A percentile compares a stretch with the other conserved stretches of the same genome.
Conservation (phyloP, 2,113 vertebrate species). For the Melanotaenia duboulayi region DNA sequence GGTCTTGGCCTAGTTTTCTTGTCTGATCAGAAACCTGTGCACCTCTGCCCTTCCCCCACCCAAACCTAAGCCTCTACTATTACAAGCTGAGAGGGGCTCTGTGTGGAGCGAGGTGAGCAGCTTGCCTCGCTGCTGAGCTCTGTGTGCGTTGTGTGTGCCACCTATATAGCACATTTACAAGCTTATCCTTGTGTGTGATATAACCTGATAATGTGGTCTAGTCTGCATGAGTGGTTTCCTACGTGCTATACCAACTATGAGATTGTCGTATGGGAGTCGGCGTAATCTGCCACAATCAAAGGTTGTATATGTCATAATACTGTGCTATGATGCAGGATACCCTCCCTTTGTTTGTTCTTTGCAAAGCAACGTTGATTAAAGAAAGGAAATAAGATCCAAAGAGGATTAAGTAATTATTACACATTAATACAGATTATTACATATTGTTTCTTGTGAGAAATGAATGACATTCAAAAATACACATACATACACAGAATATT, state of each 20-base stretch:
- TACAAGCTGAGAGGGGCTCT: conserved; percentile 79
- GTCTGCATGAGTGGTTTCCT: conserved; percentile 53
- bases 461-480: conserved; percentile 48
- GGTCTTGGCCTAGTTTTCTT: conserved; percentile 84
- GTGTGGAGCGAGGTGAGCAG: conserved; percentile 78
- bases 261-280: conserved; percentile 19
- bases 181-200: conserved; percentile 67
- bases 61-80: conserved; percentile 80
- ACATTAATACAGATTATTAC: conserved; percentile 38
- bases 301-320: conserved; percentile 17
- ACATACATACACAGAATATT: conserved; percentile 67
- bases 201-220: conserved; percentile 67
- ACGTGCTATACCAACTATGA: conserved; percentile 27
- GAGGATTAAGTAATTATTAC: conserved; percentile 48
- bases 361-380: conserved; percentile 37
- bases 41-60: conserved; percentile 83
- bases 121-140: conserved; percentile 69
- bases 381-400: conserved; percentile 26
- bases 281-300: conserved; percentile 16
- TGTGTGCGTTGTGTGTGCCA: conserved; percentile 53
- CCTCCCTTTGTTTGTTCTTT: conserved; percentile 32
- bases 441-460: conserved; percentile 40
- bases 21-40: conserved; percentile 85
- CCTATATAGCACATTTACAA: conserved; percentile 60
- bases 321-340: conserved; percentile 7